Base-by-base conservation (phyloP, 2,113 vertebrate genomes). In the Pleuronectes platessa region DNA sequence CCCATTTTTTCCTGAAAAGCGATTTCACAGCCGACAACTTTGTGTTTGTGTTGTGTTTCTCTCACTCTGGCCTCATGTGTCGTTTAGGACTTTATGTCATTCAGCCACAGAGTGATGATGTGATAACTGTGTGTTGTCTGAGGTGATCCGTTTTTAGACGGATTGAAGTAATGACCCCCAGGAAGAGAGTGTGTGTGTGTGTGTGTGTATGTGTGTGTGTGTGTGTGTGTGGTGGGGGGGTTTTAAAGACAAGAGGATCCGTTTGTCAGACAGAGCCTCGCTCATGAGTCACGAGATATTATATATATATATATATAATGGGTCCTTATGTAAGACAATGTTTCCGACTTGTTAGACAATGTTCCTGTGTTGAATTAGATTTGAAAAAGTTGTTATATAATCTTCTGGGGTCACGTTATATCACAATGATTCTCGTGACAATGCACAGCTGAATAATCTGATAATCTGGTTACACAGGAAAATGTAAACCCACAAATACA, bases 51-150 rank as follows among this genome's bases (percentile, higher is more conserved):
- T 24, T 24, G 24, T 67, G 60, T 61, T 51, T 3, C 55, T 56
- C 37, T 83, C 74, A 90, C 42, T 77, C 2, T 4, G 12, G 13
- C 59, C 47, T 62, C 67, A 58, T 24, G 10, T 15, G 69, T 45
- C 45, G 84, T 79, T 84, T 45, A 49, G 70, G 62, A 72, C 58
- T 4, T 2, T 21, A 60, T 75, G 81, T 73, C 61, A n/a, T 83
- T 83, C 67, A 31, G 71, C 23, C 72, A 45, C 49, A 0, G 54
- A 18, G 67, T 1, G 31, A 31, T 7, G 31, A 31, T 7, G 31
- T 31, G 31, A 31, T 31, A 31, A 31, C 31, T 31, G 31, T 7
- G 31, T 31, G 27, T 31, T 6, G 27, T 31, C 27, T 31, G 27
- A 27, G 27, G 27, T 4, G 27, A 27, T 31, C 27, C 5, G 27